phyloP scores from a whole-genome alignment of 2,797 vertebrate genomes.

The Corythornis leucogaster region DNA sequence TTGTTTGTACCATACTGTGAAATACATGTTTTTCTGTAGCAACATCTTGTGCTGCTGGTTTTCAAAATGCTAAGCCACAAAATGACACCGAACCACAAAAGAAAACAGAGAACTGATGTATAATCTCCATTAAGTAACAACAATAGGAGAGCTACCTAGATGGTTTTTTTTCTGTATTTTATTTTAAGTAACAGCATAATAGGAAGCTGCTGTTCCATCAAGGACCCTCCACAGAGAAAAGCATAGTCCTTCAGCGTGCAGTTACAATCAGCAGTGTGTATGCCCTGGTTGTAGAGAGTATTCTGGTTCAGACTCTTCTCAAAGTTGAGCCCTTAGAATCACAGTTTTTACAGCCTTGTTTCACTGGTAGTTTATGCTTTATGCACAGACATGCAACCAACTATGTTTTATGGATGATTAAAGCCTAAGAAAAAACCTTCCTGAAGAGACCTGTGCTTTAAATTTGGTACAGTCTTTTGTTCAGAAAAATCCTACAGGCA shows the following conservation, averaged over 20 bases:
- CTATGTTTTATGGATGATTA: not conserved
- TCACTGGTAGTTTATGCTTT: not conserved
- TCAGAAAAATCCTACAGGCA: not conserved
- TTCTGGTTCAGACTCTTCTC: not conserved
- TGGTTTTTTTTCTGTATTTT: not conserved
- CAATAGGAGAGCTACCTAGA: not conserved
- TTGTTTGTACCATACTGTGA: not conserved
- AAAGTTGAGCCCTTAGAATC: not conserved
- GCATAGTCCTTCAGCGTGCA: not conserved
- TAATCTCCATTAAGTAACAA: not conserved
- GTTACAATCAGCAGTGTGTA: not conserved
- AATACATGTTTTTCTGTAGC: not conserved
- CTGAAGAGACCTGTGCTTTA: not conserved
- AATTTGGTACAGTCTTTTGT: not conserved
- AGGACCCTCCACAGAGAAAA: not conserved
- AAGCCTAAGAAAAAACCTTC: not conserved
- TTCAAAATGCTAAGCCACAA: not conserved
- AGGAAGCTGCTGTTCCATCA: not conserved
- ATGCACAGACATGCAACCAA: not conserved
- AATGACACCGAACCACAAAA: not conserved
- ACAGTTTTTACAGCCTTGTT: not conserved
- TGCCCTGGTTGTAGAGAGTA: not conserved
- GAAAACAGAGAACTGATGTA: not conserved
- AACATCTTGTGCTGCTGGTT: not conserved
- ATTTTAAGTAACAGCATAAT: not conserved